These are phyloP conservation scores for Drosophila setosimentum DNA, from an alignment of 2,888 invertebrate species.

Conservation along the genomic window DNA sequence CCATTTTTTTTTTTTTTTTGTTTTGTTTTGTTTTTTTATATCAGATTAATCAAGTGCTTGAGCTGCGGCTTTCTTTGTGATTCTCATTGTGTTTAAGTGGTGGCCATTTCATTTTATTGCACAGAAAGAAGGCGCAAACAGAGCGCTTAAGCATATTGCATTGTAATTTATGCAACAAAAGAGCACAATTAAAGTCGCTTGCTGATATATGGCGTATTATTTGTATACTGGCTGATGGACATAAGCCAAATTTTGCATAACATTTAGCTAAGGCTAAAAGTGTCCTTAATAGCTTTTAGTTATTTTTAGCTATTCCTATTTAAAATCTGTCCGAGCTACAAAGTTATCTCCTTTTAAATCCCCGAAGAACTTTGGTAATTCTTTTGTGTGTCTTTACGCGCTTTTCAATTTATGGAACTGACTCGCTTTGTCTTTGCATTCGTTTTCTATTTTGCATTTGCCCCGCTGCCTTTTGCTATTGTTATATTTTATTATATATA, in stretches of 20 bases:
- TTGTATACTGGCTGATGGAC: constrained; percentile 3
- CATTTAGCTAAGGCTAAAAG: background rate
- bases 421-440: constrained; percentile 40
- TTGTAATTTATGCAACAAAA: constrained; percentile 43
- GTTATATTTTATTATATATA: constrained; percentile 46
- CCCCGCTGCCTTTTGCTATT: constrained; percentile 55
- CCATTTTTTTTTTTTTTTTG: constrained; percentile 12
- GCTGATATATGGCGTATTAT: constrained; percentile 2
- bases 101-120: constrained; percentile 47
- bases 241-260: background rate
- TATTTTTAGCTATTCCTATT: background rate
- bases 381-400: constrained; percentile 20
- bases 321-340: background rate
- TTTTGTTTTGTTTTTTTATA: constrained; percentile 9
- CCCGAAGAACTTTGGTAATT: constrained; percentile 3
- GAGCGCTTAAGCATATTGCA: constrained; percentile 44
- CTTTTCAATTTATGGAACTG: constrained; percentile 54
- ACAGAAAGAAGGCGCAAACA: background rate
- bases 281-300: background rate
- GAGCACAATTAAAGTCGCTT: constrained; percentile 17
- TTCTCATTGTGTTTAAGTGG: constrained; percentile 67
- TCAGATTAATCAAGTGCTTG: constrained; percentile 39
- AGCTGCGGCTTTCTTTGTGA: constrained; percentile 41
- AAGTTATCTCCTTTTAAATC: background rate
- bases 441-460: constrained; percentile 42